phyloP scores from a whole-genome alignment of 2,113 vertebrate species.

The Podarcis cretensis region DNA sequence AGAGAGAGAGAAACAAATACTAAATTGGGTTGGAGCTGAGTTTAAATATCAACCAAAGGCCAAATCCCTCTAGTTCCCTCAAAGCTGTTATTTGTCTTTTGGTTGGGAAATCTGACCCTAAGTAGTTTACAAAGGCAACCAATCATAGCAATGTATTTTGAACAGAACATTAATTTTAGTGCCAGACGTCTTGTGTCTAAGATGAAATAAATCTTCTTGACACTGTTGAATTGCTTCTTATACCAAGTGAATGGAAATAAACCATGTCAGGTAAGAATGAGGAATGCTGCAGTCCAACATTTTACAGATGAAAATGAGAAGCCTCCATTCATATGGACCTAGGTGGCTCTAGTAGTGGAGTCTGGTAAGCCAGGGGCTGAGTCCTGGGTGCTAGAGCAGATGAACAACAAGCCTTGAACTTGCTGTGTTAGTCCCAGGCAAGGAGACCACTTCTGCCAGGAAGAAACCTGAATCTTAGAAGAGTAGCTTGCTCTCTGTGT shows the following conservation, averaged over 20 bases:
- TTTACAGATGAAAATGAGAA: background rate
- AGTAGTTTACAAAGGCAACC: background rate
- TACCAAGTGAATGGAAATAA: constrained; percentile 5
- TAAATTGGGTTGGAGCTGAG: background rate
- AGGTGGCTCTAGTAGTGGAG: background rate
- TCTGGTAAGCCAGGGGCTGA: background rate
- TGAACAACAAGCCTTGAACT: no score
- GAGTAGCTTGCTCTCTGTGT: no score
- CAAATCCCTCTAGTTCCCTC: background rate
- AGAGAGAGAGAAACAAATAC: background rate
- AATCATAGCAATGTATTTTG: background rate
- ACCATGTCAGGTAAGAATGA: background rate
- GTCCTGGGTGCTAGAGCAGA: no score
- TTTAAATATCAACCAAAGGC: background rate
- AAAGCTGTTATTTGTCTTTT: background rate
- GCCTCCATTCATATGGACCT: no score
- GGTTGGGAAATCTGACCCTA: background rate
- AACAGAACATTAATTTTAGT: constrained; percentile 23
- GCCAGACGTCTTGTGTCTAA: background rate
- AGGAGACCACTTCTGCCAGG: no score
- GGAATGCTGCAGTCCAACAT: background rate
- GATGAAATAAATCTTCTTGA: constrained; percentile 17
- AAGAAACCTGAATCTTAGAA: no score
- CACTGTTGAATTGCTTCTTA: background rate
- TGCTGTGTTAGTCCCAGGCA: no score